phyloP scores from a whole-genome alignment of 2,797 vertebrate genomes.

The Margarornis squamiger region DNA sequence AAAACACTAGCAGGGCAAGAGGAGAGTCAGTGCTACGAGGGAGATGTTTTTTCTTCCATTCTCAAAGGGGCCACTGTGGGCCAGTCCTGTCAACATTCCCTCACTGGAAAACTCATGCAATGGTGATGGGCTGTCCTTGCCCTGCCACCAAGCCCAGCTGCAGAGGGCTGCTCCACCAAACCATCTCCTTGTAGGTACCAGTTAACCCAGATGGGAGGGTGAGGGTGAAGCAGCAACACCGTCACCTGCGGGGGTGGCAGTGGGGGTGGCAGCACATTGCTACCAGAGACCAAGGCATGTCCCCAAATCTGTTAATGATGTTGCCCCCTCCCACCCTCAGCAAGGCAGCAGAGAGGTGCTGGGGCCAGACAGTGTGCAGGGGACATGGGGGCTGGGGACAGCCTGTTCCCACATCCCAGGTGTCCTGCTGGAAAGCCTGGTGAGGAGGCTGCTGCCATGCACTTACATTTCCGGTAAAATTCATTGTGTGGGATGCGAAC shows the following conservation, averaged over 20 bases:
- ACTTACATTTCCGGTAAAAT: constrained; percentile 91
- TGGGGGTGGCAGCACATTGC: background rate
- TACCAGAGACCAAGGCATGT: background rate
- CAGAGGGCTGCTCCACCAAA: background rate
- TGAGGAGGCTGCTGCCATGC: background rate
- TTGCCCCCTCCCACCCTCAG: background rate
- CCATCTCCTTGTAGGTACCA: background rate
- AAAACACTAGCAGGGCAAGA: constrained; percentile 81
- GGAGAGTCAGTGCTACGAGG: background rate
- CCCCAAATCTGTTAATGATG: background rate
- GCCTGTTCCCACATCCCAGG: rapidly evolving
- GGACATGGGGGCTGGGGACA: rapidly evolving
- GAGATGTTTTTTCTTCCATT: background rate
- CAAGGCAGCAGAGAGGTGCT: background rate
- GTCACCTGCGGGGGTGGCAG: rapidly evolving
- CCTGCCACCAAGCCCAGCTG: background rate
- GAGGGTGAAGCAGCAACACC: background rate
- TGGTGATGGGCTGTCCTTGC: background rate
- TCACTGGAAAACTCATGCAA: background rate
- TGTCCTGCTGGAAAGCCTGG: background rate
- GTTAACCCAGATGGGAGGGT: background rate
- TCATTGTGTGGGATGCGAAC: constrained; percentile 92
- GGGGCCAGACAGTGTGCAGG: background rate
- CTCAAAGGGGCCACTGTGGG: background rate
- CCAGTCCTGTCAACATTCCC: background rate